These are phyloP conservation scores for Cryptomyrus ogoouensis DNA, from an alignment of 2,113 vertebrate species.

Conservation along the genomic window DNA sequence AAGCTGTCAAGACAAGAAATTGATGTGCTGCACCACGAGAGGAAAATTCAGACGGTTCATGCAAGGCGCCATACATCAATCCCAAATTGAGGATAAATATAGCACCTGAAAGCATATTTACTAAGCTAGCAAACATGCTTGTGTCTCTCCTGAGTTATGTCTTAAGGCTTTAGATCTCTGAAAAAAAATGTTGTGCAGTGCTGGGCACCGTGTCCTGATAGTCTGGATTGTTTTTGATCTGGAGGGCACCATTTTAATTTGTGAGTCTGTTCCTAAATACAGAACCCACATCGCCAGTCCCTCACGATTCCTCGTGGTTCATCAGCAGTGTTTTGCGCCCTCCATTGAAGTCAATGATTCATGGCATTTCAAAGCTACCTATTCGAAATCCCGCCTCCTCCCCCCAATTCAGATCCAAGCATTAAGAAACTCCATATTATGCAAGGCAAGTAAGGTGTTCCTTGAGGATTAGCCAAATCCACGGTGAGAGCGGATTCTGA, in stretches of 20 bases:
- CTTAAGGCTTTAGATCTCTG: background rate
- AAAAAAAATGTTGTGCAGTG: background rate
- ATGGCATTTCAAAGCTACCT: background rate
- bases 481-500: background rate
- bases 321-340: background rate
- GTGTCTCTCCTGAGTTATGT: background rate
- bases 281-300: background rate
- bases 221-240: background rate
- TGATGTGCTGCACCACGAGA: background rate
- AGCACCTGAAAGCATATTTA: background rate
- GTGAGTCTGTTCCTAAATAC: background rate
- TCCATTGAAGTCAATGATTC: background rate
- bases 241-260: background rate
- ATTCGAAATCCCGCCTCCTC: background rate
- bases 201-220: background rate
- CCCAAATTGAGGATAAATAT: background rate
- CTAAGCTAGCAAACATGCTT: background rate
- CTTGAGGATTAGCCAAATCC: conserved; percentile 7
- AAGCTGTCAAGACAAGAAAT: background rate
- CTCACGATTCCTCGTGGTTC: background rate
- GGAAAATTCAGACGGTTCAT: conserved; percentile 3
- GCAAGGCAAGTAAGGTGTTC: background rate
- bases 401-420: background rate
- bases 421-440: background rate
- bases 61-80: background rate